A percentile compares a stretch with the other conserved stretches of the same genome.
phyloP scores from a whole-genome alignment of 2,888 invertebrate species.

The Polia nebulosa region DNA sequence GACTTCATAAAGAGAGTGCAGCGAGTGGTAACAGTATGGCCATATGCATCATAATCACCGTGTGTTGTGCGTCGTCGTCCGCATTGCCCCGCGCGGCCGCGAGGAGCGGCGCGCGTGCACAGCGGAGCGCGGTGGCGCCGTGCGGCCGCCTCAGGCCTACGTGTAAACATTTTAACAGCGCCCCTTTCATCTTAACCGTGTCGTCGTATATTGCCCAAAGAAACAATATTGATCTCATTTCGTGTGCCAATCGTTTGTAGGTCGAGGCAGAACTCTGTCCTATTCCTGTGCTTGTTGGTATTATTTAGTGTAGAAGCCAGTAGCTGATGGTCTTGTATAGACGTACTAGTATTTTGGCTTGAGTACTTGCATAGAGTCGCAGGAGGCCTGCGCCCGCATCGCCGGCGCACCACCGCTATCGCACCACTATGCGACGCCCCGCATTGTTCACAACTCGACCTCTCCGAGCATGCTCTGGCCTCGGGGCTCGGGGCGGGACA shows the following conservation, averaged over 20 bases:
- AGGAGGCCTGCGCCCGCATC: slow-evolving; percentile 1
- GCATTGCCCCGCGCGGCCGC: slow-evolving; percentile 39
- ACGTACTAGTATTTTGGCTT: background rate
- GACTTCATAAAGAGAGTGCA: background rate
- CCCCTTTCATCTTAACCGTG: slow-evolving; percentile 62
- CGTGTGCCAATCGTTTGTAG: slow-evolving; percentile 58
- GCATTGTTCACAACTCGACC: slow-evolving; percentile 19
- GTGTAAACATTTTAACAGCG: slow-evolving; percentile 63
- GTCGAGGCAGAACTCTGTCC: slow-evolving; percentile 37
- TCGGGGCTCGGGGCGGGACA: too few species aligned
- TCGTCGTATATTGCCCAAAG: slow-evolving; percentile 49
- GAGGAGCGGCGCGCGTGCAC: background rate
- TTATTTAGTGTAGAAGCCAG: background rate
- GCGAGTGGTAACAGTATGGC: background rate
- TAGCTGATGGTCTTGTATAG: background rate
- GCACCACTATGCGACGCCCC: background rate
- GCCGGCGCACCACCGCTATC: background rate
- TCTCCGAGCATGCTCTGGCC: background rate
- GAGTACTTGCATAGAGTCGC: background rate
- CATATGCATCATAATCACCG: background rate
- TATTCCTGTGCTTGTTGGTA: slow-evolving; percentile 6
- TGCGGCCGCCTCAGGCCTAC: slow-evolving; percentile 20
- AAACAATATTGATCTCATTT: slow-evolving; percentile 53
- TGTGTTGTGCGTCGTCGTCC: slow-evolving; percentile 47
- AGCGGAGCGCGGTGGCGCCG: slow-evolving; percentile 16